Conservation (phyloP, 2,797 vertebrate genomes). For the Podarcis lilfordi region DNA sequence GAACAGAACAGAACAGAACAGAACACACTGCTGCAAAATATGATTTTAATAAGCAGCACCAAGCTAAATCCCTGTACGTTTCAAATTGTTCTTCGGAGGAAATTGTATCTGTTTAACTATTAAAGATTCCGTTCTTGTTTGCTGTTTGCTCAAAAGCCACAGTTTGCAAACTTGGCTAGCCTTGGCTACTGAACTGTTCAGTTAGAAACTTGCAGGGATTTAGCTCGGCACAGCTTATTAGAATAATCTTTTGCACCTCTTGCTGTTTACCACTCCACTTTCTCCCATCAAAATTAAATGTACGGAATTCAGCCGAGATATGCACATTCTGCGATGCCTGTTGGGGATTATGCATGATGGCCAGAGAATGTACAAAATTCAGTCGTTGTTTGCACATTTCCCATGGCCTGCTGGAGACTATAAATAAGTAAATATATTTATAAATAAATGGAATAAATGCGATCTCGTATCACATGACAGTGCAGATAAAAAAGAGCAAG, state of each 20-base stretch:
- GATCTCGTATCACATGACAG: too few species aligned
- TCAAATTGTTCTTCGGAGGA: not conserved
- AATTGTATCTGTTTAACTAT: not conserved
- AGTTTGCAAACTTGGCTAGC: not conserved
- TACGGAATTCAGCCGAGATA: too few species aligned
- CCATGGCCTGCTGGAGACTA: too few species aligned
- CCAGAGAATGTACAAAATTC: too few species aligned
- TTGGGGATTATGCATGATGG: not conserved
- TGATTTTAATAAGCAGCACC: not conserved
- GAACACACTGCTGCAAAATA: not conserved
- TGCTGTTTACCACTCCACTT: not conserved
- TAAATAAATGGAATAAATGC: too few species aligned
- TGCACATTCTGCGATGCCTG: too few species aligned
- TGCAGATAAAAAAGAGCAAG: too few species aligned
- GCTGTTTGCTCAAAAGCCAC: not conserved
- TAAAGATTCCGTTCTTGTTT: not conserved
- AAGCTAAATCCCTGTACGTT: not conserved
- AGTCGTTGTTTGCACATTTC: too few species aligned
- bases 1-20: not conserved
- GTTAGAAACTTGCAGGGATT: slow-evolving; percentile 1
- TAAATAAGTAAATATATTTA: too few species aligned
- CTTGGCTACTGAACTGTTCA: not conserved
- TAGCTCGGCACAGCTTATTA: not conserved
- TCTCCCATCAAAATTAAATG: not conserved
- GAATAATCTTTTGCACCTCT: not conserved